A percentile compares a stretch with the other conserved stretches of the same genome.
These are phyloP conservation scores for Esox lucius DNA, from an alignment of 2,797 vertebrate species.

Conservation along the genomic window DNA sequence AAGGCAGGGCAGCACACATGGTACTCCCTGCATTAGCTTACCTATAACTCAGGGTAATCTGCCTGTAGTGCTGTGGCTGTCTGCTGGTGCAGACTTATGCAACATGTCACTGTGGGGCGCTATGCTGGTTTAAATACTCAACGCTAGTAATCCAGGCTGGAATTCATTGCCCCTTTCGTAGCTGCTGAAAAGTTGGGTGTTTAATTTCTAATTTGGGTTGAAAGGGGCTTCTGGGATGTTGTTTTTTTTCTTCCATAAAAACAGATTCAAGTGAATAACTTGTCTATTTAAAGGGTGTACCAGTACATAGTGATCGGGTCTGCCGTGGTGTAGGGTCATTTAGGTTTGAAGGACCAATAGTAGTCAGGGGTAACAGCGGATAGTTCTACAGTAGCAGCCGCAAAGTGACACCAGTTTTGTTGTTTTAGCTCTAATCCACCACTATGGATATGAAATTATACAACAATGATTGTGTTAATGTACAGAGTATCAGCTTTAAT, in stretches of 20 bases:
- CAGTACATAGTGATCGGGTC: no score
- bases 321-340: no score
- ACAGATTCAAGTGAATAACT: no score
- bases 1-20: slow-evolving; percentile 13
- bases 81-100: neutral
- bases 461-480: no score
- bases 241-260: neutral
- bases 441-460: no score
- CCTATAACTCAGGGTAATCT: neutral
- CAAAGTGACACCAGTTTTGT: no score
- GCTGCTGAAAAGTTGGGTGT: neutral
- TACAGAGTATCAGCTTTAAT: no score
- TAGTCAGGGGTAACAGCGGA: no score
- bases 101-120: neutral
- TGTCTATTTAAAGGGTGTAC: no score
- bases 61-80: neutral
- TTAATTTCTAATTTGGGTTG: neutral
- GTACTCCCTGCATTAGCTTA: neutral
- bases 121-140: neutral
- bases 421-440: no score
- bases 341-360: no score
- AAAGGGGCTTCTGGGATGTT: neutral
- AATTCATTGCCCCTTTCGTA: neutral
- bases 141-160: neutral
- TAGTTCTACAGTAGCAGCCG: no score